Evolutionary conservation across 2,888 invertebrate genomes (phyloP).

Genomic region (Brassicogethes aeneus): DNA sequence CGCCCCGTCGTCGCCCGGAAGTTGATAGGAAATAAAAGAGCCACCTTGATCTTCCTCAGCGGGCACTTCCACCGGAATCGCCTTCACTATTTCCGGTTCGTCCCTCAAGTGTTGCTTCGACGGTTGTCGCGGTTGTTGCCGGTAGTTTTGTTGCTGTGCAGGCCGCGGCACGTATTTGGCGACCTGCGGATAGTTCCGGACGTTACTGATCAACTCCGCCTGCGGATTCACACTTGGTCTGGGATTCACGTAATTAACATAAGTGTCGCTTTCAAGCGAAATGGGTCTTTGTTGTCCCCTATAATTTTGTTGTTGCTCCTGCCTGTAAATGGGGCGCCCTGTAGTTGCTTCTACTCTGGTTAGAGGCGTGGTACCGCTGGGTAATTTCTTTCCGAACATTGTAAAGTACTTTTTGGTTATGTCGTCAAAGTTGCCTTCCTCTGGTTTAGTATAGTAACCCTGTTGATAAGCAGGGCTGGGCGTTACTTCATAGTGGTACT

Average conservation of each 20-base stretch:
- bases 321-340: conserved; percentile 7
- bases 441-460: conserved; percentile 63
- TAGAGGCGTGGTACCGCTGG: conserved; percentile 40
- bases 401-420: conserved; percentile 68
- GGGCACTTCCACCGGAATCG: conserved; percentile 27
- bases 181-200: conserved; percentile 21
- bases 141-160: conserved; percentile 11
- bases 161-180: conserved; percentile 19
- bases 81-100: conserved; percentile 31
- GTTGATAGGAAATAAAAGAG: conserved; percentile 60
- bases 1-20: conserved; percentile 67
- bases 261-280: conserved; percentile 56
- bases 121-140: conserved; percentile 14
- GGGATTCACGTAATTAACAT: conserved; percentile 62
- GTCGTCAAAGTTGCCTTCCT: conserved; percentile 60
- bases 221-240: conserved; percentile 58
- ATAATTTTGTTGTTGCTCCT: conserved; percentile 21
- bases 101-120: conserved; percentile 15
- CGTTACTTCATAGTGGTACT: conserved; percentile 36
- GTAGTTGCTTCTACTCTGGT: conserved; percentile 16
- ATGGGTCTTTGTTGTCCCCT: conserved; percentile 23
- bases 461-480: conserved; percentile 42
- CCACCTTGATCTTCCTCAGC: conserved; percentile 37
- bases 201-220: conserved; percentile 47
- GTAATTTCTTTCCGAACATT: conserved; percentile 61